Conservation (phyloP, 2,797 vertebrate genomes). For the Micromesistius poutassou region DNA sequence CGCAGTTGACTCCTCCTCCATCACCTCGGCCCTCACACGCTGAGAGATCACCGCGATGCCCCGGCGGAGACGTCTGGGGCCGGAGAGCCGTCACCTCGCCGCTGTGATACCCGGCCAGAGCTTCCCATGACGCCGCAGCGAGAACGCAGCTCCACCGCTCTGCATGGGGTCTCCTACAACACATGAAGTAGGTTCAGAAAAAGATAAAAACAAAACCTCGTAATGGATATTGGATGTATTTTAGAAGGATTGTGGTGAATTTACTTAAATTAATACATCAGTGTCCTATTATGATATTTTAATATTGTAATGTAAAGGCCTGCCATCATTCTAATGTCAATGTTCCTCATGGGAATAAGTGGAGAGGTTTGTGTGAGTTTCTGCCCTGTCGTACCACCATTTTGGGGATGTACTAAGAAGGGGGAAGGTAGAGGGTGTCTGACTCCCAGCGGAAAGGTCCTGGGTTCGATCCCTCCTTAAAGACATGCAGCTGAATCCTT, state of each 20-base stretch:
- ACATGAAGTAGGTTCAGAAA: slow-evolving; percentile 64
- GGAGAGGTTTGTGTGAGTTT: too few species aligned
- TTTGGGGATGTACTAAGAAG: too few species aligned
- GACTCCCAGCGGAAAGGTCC: background rate
- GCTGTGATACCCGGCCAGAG: slow-evolving; percentile 51
- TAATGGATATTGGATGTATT: background rate
- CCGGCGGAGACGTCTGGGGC: slow-evolving; percentile 55
- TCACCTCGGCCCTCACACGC: slow-evolving; percentile 38
- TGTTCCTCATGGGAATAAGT: too few species aligned
- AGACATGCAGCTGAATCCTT: background rate
- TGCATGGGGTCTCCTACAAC: slow-evolving; percentile 74
- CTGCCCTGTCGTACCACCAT: too few species aligned
- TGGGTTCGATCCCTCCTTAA: background rate
- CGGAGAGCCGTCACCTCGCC: slow-evolving; percentile 40
- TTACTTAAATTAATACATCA: background rate
- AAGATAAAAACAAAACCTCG: background rate
- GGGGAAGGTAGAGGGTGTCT: background rate
- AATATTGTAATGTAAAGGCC: too few species aligned
- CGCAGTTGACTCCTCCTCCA: background rate
- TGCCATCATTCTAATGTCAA: too few species aligned
- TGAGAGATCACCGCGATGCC: slow-evolving; percentile 60
- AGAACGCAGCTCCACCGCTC: slow-evolving; percentile 68
- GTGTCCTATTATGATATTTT: too few species aligned
- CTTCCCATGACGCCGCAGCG: slow-evolving; percentile 73
- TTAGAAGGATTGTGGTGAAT: background rate